These are phyloP conservation scores for Forbesichthys papilliferus DNA, from an alignment of 2,113 vertebrate genomes.

Conservation along the genomic window DNA sequence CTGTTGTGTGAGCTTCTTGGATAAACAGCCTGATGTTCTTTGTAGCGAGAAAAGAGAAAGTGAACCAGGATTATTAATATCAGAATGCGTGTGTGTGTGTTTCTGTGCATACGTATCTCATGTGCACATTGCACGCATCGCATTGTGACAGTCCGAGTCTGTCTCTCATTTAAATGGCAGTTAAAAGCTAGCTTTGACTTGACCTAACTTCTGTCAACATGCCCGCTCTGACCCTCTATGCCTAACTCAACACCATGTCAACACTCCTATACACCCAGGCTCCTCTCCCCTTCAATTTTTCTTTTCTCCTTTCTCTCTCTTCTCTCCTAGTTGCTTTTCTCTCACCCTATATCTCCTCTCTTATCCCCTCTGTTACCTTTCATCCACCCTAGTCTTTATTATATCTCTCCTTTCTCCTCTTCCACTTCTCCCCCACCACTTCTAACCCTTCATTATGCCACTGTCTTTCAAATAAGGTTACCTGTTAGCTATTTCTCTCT, in stretches of 20 bases:
- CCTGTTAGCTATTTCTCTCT: slow-evolving; percentile 6
- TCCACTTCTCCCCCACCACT: neutral
- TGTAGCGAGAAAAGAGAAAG: slow-evolving; percentile 10
- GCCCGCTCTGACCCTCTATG: slow-evolving; percentile 14
- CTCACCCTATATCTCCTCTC: neutral
- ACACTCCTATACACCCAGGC: neutral
- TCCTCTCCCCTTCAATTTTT: neutral
- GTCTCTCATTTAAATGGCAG: slow-evolving; percentile 18
- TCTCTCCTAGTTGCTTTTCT: neutral
- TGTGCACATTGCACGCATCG: neutral
- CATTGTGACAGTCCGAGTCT: neutral
- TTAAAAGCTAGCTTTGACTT: slow-evolving; percentile 21
- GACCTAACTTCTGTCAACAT: slow-evolving; percentile 17
- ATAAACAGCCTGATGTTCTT: slow-evolving; percentile 1
- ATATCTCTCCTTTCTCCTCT: neutral
- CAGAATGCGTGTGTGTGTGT: slow-evolving; percentile 11
- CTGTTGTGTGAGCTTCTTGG: slow-evolving; percentile 3
- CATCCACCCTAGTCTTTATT: neutral
- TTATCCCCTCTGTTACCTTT: neutral
- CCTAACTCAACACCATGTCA: neutral
- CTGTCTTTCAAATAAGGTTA: too few species aligned
- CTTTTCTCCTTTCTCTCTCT: neutral
- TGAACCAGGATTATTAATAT: neutral
- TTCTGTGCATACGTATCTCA: neutral
- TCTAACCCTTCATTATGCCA: neutral